phyloP scores from a whole-genome alignment of 2,797 vertebrate species.

The Bryconaethiops microstoma region DNA sequence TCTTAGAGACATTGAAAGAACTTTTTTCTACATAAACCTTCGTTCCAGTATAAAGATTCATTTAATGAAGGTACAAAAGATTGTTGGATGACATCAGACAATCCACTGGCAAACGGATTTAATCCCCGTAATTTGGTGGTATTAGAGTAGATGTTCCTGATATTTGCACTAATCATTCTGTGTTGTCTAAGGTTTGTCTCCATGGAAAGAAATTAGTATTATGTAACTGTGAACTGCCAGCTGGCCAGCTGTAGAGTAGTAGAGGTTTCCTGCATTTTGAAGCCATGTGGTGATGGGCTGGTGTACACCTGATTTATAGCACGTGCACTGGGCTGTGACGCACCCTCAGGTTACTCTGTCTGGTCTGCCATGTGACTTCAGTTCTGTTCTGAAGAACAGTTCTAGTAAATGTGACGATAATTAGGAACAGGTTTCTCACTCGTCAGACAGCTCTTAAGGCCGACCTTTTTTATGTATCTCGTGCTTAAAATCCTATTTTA shows the following conservation, averaged over 20 bases:
- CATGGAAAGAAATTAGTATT: constrained; percentile 22
- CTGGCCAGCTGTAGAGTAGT: constrained; percentile 5
- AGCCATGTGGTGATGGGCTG: constrained; percentile 33
- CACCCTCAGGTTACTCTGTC: constrained; percentile 23
- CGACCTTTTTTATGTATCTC: neutral
- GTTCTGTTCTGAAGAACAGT: neutral
- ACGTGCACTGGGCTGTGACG: constrained; percentile 9
- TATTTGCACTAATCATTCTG: neutral
- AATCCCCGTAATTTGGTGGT: neutral
- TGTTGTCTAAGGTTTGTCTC: constrained; percentile 14
- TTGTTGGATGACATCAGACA: neutral
- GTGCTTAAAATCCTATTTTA: neutral
- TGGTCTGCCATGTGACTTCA: constrained; percentile 4
- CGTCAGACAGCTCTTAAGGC: neutral
- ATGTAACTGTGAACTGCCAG: constrained; percentile 18
- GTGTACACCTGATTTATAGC: constrained; percentile 27
- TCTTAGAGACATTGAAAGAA: too few species aligned
- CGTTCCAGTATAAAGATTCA: too few species aligned
- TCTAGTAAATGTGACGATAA: constrained; percentile 6
- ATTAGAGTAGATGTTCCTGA: neutral
- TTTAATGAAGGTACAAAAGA: neutral
- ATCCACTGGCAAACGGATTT: neutral
- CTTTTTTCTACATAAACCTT: neutral
- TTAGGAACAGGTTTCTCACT: constrained; percentile 4
- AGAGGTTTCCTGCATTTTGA: constrained; percentile 35